Evolutionary conservation across 2,888 invertebrate genomes (phyloP).

Genomic region (Eucera pruinosa): DNA sequence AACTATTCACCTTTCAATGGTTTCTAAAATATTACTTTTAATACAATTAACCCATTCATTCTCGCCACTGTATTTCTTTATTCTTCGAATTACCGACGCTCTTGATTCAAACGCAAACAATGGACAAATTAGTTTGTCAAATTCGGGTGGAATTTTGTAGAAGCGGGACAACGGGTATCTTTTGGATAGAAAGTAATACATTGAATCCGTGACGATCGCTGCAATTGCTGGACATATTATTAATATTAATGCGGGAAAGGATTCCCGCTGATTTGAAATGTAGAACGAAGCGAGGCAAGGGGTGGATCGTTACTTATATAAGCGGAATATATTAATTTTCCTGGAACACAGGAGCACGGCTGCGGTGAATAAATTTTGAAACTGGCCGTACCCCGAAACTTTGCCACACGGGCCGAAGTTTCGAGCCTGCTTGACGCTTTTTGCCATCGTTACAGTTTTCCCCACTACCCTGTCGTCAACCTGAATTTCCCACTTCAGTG

Average conservation of each 20-base stretch:
- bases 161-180: neutral
- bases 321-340: slow-evolving; percentile 70
- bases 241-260: slow-evolving; percentile 26
- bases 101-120: too few species aligned
- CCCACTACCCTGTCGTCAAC: neutral
- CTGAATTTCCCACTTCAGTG: slow-evolving; percentile 26
- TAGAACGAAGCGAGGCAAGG: slow-evolving; percentile 6
- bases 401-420: slow-evolving; percentile 49
- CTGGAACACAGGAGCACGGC: slow-evolving; percentile 32
- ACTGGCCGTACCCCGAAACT: slow-evolving; percentile 59
- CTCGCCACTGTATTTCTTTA: too few species aligned
- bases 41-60: too few species aligned
- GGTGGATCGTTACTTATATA: slow-evolving; percentile 39
- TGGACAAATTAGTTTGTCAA: neutral
- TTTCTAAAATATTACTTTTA: too few species aligned
- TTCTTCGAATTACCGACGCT: too few species aligned
- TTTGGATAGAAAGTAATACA: neutral
- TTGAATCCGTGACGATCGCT: neutral
- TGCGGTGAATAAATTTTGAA: slow-evolving; percentile 66
- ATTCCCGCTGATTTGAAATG: slow-evolving; percentile 19
- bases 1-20: too few species aligned
- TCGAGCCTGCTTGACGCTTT: slow-evolving; percentile 55
- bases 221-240: slow-evolving; percentile 20
- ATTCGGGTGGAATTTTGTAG: neutral
- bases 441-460: slow-evolving; percentile 9